A percentile compares a stretch with the other conserved stretches of the same genome.
These are phyloP conservation scores for Aphaenogaster rudis DNA, from an alignment of 1,140 invertebrate genomes.

Conservation along the genomic window DNA sequence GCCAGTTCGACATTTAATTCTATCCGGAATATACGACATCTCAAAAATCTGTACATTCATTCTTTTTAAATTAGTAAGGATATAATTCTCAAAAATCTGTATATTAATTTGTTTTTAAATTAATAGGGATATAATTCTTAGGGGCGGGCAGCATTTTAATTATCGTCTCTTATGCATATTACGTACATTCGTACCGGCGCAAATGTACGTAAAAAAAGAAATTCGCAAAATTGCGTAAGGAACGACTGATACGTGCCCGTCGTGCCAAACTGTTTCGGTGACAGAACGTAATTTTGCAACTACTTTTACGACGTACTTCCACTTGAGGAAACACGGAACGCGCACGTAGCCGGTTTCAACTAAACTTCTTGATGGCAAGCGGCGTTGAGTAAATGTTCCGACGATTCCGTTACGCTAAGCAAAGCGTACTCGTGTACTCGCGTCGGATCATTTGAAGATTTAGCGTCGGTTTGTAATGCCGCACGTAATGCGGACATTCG, in stretches of 20 bases:
- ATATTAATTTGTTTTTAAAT: not conserved
- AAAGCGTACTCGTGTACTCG: not conserved
- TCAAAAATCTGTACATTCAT: not conserved
- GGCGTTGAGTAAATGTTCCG: conserved; percentile 15
- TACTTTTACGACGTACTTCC: conserved; percentile 20
- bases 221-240: not conserved
- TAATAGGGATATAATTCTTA: not conserved
- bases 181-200: no score
- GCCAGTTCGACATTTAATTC: not conserved
- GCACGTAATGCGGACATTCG: not conserved
- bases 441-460: not conserved
- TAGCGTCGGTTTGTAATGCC: not conserved
- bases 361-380: conserved; percentile 35
- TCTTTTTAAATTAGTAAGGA: not conserved
- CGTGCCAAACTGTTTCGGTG: not conserved
- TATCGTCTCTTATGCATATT: not conserved
- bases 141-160: conserved; percentile 15
- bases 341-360: not conserved
- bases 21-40: not conserved
- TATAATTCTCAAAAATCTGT: not conserved
- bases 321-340: not conserved
- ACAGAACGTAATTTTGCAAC: conserved; percentile 31
- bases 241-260: conserved; percentile 57
- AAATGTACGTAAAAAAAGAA: conserved; percentile 41
- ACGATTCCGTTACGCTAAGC: not conserved